Evolutionary conservation across 1,140 invertebrate genomes (phyloP).

Genomic region (Leucophenga varia): DNA sequence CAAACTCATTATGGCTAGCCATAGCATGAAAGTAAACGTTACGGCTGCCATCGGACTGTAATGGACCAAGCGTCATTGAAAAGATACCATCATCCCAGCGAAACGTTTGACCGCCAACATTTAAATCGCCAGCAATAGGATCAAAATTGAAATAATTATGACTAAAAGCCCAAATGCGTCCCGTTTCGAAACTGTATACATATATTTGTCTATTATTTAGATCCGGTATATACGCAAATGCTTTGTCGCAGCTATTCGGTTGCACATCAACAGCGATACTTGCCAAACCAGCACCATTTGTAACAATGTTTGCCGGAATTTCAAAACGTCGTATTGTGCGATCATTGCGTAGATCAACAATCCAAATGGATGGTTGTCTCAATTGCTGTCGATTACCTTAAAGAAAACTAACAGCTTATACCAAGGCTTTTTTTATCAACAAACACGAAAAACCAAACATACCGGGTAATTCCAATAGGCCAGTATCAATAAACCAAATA

Average conservation of each 20-base stretch:
- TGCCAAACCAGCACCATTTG: slow-evolving; percentile 60
- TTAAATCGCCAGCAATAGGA: slow-evolving; percentile 68
- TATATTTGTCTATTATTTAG: slow-evolving; percentile 67
- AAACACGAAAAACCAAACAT: slow-evolving; percentile 4
- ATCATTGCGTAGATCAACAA: slow-evolving; percentile 67
- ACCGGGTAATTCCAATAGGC: slow-evolving; percentile 56
- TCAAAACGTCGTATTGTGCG: slow-evolving; percentile 38
- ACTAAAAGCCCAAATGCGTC: slow-evolving; percentile 68
- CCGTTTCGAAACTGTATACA: slow-evolving; percentile 62
- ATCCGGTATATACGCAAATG: slow-evolving; percentile 73
- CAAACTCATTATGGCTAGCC: slow-evolving; percentile 66
- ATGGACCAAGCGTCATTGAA: slow-evolving; percentile 64
- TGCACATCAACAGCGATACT: slow-evolving; percentile 68
- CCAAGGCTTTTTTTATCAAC: neutral
- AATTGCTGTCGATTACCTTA: slow-evolving; percentile 61
- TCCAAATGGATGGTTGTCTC: slow-evolving; percentile 64
- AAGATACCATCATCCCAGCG: slow-evolving; percentile 76
- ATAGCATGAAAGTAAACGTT: slow-evolving; percentile 71
- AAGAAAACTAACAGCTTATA: slow-evolving; percentile 13
- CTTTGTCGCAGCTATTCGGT: slow-evolving; percentile 62
- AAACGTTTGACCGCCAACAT: slow-evolving; percentile 65
- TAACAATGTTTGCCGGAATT: slow-evolving; percentile 42
- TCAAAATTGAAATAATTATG: slow-evolving; percentile 77
- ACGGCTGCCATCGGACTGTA: slow-evolving; percentile 59
- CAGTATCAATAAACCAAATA: slow-evolving; percentile 76